Base-by-base conservation (phyloP, 2,113 vertebrate species). In the Grammatotria lemairii region DNA sequence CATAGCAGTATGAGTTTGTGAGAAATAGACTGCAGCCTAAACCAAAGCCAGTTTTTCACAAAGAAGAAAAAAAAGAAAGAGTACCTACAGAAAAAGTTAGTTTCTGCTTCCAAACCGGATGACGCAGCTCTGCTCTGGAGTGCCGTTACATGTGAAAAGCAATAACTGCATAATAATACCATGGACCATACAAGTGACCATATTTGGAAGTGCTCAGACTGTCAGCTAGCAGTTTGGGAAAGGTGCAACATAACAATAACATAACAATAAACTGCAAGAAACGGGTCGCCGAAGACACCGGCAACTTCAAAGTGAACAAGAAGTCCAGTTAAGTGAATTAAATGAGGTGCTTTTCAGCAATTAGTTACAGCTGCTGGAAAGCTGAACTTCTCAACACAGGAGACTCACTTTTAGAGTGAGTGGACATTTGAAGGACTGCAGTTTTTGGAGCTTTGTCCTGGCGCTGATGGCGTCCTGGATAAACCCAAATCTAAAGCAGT, bases 1-100 rank as follows among this genome's bases (percentile, higher is more conserved):
- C 88, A 85, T 89, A 23, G 91, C 91, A 93, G 93, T 92, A 85
- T 16, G 63, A 87, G 54, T 75, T 57, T 68, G 26, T 57, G 35
- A 87, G 68, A 89, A 80, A 58, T 7, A 47, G 68, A 57, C 38
- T 60, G 65, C 79, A 17, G 79, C 54, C 31, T 21, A 4, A 91
- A 88, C 91, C 85, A 88, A 78, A 90, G 57, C 35, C 75, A 45
- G 23, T 84, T 78, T 51, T 80, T 82, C 40, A 70, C 7, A 3
- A 55, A 12, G 26, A 8, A 11, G 21, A 2, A 17, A 73, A 45
- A 17, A 47, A 28, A 13, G 10, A 45, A 10, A 35, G 21, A 16
- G 1, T 7, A n/a, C 13, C n/a, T 14, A 28, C 28, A 63, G n/a
- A 92, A 81, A 87, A 35, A 87, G 54, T 88, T 68, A 70, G 55